A percentile compares a stretch with the other conserved stretches of the same genome.
Conservation (phyloP, 2,113 vertebrate species). For the Microcebus jonahi region DNA sequence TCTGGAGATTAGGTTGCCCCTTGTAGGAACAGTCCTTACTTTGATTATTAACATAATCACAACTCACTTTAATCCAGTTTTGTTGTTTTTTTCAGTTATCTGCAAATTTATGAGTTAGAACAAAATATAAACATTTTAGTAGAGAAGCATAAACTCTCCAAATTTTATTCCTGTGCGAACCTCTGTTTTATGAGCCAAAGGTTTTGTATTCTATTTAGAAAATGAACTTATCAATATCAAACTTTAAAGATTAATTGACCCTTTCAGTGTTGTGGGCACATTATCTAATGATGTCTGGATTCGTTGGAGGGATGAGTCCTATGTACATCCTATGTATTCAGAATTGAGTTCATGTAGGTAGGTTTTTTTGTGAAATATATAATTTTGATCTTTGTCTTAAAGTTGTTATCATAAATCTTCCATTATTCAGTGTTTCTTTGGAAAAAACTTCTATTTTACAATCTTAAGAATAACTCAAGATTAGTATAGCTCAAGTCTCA, state of each 20-base stretch:
- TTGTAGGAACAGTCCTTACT: neutral
- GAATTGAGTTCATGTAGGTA: neutral
- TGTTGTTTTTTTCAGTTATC: neutral
- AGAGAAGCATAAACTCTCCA: neutral
- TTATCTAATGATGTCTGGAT: neutral
- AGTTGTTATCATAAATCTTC: neutral
- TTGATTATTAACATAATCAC: neutral
- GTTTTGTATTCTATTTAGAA: slow-evolving; percentile 8
- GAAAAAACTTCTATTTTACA: neutral
- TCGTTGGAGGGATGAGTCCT: neutral
- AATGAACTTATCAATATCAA: neutral
- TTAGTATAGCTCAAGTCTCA: slow-evolving; percentile 28
- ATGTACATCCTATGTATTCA: neutral
- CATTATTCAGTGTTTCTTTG: slow-evolving; percentile 23
- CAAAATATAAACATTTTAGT: slow-evolving; percentile 23
- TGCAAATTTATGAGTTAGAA: neutral
- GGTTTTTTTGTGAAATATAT: neutral
- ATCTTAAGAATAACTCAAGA: neutral
- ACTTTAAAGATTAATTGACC: neutral
- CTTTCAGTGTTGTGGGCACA: neutral
- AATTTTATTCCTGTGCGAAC: neutral
- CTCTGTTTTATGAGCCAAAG: neutral
- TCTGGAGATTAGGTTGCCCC: neutral
- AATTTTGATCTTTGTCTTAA: slow-evolving; percentile 23
- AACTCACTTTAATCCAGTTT: neutral